phyloP scores from a whole-genome alignment of 1,140 invertebrate genomes.

The Agraylea sexmaculata region DNA sequence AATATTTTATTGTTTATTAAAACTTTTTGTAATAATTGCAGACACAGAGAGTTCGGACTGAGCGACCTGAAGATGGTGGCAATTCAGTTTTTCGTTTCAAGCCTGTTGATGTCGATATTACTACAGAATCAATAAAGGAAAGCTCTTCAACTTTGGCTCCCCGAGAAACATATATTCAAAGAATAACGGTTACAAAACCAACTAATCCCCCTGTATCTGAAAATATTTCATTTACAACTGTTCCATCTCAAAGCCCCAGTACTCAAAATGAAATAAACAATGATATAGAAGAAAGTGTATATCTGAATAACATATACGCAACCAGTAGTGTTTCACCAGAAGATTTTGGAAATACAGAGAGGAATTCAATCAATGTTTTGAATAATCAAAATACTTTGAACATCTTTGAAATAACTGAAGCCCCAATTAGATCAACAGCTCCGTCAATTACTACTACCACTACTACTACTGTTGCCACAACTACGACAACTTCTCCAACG shows the following conservation, averaged over 20 bases:
- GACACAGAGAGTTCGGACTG: slow-evolving; percentile 40
- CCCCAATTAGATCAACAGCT: slow-evolving; percentile 15
- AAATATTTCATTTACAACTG: slow-evolving; percentile 20
- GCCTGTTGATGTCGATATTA: slow-evolving; percentile 33
- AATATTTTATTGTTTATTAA: neutral
- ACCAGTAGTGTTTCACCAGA: too few species aligned
- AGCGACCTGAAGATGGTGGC: slow-evolving; percentile 32
- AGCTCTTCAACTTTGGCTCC: slow-evolving; percentile 20
- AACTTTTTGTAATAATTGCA: slow-evolving; percentile 27
- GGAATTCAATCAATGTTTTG: too few species aligned
- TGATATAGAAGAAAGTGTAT: neutral
- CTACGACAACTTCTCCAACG: slow-evolving; percentile 25
- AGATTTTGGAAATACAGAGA: too few species aligned
- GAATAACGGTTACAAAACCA: slow-evolving; percentile 31
- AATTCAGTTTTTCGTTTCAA: slow-evolving; percentile 38
- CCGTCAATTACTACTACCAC: slow-evolving; percentile 18
- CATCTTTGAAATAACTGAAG: slow-evolving; percentile 4
- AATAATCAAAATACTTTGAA: too few species aligned
- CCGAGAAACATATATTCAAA: slow-evolving; percentile 33
- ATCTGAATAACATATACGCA: too few species aligned
- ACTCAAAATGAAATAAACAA: slow-evolving; percentile 17
- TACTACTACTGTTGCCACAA: slow-evolving; percentile 22
- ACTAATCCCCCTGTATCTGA: slow-evolving; percentile 21
- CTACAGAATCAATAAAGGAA: slow-evolving; percentile 9
- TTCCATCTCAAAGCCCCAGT: slow-evolving; percentile 17